Percentiles rank a stretch among this genome's conserved stretches.
phyloP scores from a whole-genome alignment of 2,888 invertebrate species.

The Chrysolina oricalcia region DNA sequence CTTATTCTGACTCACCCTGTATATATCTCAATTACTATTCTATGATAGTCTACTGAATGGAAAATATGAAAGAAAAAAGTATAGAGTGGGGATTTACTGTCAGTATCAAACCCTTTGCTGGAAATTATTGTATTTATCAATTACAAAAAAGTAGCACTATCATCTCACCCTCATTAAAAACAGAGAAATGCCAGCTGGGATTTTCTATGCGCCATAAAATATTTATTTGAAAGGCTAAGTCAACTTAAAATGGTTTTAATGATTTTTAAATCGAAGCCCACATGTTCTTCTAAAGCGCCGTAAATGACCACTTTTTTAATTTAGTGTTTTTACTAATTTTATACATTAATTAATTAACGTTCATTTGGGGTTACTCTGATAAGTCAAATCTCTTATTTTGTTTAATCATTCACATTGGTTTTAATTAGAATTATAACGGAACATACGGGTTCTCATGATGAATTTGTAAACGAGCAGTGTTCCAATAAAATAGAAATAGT shows the following conservation, averaged over 20 bases:
- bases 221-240: slow-evolving; percentile 25
- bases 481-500: slow-evolving; percentile 25
- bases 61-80: too few relatives aligned
- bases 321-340: slow-evolving; percentile 59
- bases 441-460: slow-evolving; percentile 48
- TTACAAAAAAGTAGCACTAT: slow-evolving; percentile 19
- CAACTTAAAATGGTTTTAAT: slow-evolving; percentile 30
- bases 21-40: too few relatives aligned
- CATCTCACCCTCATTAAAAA: slow-evolving; percentile 25
- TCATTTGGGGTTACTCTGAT: slow-evolving; percentile 58
- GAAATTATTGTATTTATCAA: neutral
- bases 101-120: neutral
- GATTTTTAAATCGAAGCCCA: slow-evolving; percentile 42
- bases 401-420: slow-evolving; percentile 60
- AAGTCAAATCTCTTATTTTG: slow-evolving; percentile 62
- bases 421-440: slow-evolving; percentile 58
- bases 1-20: too few relatives aligned
- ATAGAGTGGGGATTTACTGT: too few relatives aligned
- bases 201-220: slow-evolving; percentile 29
- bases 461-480: slow-evolving; percentile 41
- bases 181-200: slow-evolving; percentile 22
- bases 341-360: slow-evolving; percentile 61
- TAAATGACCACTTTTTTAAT: slow-evolving; percentile 61
- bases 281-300: slow-evolving; percentile 44
- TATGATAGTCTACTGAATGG: too few relatives aligned